Evolutionary conservation across 2,113 vertebrate species (phyloP), one percentile per base, ranked within the genome.

Genomic region (Trogon surrucura): DNA sequence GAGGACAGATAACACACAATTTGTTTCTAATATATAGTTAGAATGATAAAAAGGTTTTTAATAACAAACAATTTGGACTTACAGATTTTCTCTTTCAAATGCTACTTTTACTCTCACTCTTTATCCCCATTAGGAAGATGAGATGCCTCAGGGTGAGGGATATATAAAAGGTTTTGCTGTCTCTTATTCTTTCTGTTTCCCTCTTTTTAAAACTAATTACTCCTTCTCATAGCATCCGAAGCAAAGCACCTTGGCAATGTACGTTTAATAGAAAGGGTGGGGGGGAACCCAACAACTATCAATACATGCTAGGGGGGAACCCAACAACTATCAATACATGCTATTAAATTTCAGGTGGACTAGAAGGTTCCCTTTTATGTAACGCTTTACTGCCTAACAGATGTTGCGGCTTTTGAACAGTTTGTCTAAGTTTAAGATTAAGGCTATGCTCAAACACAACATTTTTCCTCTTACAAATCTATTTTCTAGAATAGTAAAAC

Each of bases 321-420:
- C 30, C 41, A 75, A 57, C 47, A 91, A 79, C 65, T 85, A 57
- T 94, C 92, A 94, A 96, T 87, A 94, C n/a, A 36, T 22, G n/a
- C 65, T 88, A 94, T 96, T 97, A 85, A 83, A 91, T 97, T 94
- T 96, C 96, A 96, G 75, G 57, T 87, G 62, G 69, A 91, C 84
- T 83, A 95, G 88, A 93, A 88, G 57, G 29, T 30, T 92, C 26
- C 34, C 67, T 96, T 97, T 94, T 88, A 85, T 85, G 60, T 81
- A 80, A 75, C 41, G 44, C 13, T 95, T 85, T 80, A 85, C 53
- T 87, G 56, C 77, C 66, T 96, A 86, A 79, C 67, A 93, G 74
- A 79, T 77, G 48, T 83, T 91, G 64, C 41, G 29, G 41, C 60
- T 95, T 44, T 88, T 83, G 74, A 89, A 45, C 26, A 78, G 29